phyloP scores from a whole-genome alignment of 2,797 vertebrate genomes.

The Kryptolebias ocellatus region DNA sequence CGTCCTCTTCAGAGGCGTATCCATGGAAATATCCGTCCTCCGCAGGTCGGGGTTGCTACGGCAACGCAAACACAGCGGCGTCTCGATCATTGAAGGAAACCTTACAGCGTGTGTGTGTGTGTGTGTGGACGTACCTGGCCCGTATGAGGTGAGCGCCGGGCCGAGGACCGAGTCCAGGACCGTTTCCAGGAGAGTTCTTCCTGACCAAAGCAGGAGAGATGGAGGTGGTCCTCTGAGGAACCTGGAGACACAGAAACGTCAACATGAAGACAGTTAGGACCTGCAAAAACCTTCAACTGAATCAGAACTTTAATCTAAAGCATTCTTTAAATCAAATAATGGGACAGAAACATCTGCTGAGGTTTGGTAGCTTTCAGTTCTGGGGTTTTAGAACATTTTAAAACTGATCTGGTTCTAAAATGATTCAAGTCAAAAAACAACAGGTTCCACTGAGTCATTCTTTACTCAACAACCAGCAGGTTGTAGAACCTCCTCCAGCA shows the following conservation, averaged over 20 bases:
- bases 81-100: slow-evolving; percentile 21
- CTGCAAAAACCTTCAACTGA: too few relatives aligned
- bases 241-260: slow-evolving; percentile 73
- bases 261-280: background rate
- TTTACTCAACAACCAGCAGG: too few relatives aligned
- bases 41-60: slow-evolving; percentile 95
- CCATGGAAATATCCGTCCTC: slow-evolving; percentile 87
- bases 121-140: slow-evolving; percentile 86
- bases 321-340: too few relatives aligned
- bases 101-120: background rate
- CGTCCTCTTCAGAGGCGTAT: slow-evolving; percentile 90
- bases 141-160: slow-evolving; percentile 91
- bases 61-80: slow-evolving; percentile 44
- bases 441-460: too few relatives aligned
- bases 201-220: slow-evolving; percentile 96
- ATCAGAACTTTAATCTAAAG: too few relatives aligned
- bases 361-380: too few relatives aligned
- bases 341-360: too few relatives aligned
- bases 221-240: slow-evolving; percentile 98
- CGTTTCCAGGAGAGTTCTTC: slow-evolving; percentile 96
- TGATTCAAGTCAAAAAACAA: too few relatives aligned
- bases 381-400: too few relatives aligned
- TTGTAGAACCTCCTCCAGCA: too few relatives aligned
- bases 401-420: too few relatives aligned
- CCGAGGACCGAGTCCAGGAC: slow-evolving; percentile 87